Base-by-base conservation (phyloP, 1,140 invertebrate genomes). In the Achroia grisella region DNA sequence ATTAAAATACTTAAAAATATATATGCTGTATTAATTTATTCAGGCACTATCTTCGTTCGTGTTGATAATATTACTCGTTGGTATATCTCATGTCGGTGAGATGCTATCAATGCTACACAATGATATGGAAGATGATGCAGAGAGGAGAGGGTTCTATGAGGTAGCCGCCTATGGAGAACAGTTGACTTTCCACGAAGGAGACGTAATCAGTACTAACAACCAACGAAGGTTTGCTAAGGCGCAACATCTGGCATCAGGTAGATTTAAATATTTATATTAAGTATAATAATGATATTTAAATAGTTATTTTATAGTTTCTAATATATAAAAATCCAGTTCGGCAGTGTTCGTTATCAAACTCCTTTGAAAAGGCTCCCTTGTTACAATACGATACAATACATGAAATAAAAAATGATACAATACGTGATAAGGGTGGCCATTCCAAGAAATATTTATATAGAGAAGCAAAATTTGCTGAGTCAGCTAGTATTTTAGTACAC, bases 121-220 rank as follows among this genome's bases (percentile, higher is more conserved):
- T 34, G 80, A 84, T 40, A 84, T 84, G 80, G 74, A 77, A 47
- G 80, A 84, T 31, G 80, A 81, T 28, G 78, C 76, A 4, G 80
- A 84, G 33, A 64, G 78, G 31, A 63, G 69, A 4, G 78, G 75
- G 3, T 69, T 82, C 44, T 80, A 76, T 32, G 73, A 78, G 50
- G 53, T 75, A 8, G 44, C 48, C n/a, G 44, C 6, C 17, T 73
- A 75, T 37, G 72, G 71, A 8, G 62, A 75, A 10, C 69, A 72
- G 10, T 36, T 72, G 13, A 60, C 58, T 4, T 82, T 80, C 37
- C 76, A 80, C 34, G 71, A 79, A 36, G 74, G 71, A 13, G 74
- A 82, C 10, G 71, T 77, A 8, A 60, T 71, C n/a, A 80, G 70
- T 57, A 77, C 71, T 10, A 84, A 80, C 42, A 80, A 84, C 46